Percentiles rank a stretch among this genome's conserved stretches.
Evolutionary conservation across 2,888 invertebrate genomes (phyloP).

Genomic region (Diplazon laetatorius): DNA sequence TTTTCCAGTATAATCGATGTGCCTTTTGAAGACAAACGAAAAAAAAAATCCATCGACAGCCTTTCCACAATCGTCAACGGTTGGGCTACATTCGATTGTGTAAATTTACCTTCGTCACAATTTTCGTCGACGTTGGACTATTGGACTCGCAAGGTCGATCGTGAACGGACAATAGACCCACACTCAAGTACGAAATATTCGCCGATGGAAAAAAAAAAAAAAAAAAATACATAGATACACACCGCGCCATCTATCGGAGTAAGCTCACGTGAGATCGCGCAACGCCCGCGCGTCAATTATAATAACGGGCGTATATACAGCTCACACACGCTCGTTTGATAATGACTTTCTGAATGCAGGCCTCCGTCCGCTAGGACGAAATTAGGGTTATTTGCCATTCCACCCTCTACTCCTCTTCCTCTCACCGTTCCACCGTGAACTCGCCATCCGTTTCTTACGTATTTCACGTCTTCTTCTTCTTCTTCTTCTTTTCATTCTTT

Average conservation of each 20-base stretch:
- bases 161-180: conserved; percentile 50
- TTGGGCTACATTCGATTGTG: too few relatives aligned
- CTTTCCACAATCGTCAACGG: not conserved
- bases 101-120: conserved; percentile 19
- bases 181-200: conserved; percentile 18
- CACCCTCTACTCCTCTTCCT: conserved; percentile 63
- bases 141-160: conserved; percentile 48
- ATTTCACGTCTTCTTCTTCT: too few relatives aligned
- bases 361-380: conserved; percentile 73
- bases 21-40: too few relatives aligned
- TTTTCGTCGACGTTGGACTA: conserved; percentile 29
- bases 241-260: not conserved
- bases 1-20: too few relatives aligned
- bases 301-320: conserved; percentile 69
- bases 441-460: conserved; percentile 51
- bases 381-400: conserved; percentile 79
- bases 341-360: conserved; percentile 79
- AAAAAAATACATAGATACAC: conserved; percentile 8
- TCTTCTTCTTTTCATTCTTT: conserved; percentile 10
- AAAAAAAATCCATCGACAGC: not conserved
- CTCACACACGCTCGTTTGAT: conserved; percentile 72
- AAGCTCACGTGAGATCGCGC: conserved; percentile 45
- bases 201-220: not conserved
- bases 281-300: conserved; percentile 73
- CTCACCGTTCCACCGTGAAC: conserved; percentile 54